These are phyloP conservation scores for Sclerodermus sp. DNA, from an alignment of 2,888 invertebrate species.

Conservation along the genomic window DNA sequence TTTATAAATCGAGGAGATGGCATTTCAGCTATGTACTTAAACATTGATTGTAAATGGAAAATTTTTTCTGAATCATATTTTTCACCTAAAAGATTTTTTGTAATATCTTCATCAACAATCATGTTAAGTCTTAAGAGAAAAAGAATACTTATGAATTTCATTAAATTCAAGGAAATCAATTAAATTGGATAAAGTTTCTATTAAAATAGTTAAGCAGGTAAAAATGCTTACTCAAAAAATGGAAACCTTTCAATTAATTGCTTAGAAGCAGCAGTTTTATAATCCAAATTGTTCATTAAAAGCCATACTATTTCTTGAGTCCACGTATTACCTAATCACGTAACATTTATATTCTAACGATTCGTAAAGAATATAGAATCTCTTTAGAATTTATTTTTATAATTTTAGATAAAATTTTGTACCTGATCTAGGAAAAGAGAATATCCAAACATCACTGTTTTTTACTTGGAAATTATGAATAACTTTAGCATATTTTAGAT, in stretches of 20 bases:
- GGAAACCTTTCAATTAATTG: background rate
- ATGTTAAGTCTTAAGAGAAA: too few relatives aligned
- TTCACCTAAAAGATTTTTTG: background rate
- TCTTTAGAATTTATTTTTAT: background rate
- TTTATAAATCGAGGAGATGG: slow-evolving; percentile 65
- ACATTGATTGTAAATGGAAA: too few relatives aligned
- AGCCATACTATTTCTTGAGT: slow-evolving; percentile 79
- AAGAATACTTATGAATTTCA: too few relatives aligned
- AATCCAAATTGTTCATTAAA: slow-evolving; percentile 71
- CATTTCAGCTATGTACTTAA: slow-evolving; percentile 43
- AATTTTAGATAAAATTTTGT: slow-evolving; percentile 18
- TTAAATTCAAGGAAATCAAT: too few relatives aligned
- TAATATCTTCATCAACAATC: too few relatives aligned
- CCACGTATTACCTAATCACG: slow-evolving; percentile 52
- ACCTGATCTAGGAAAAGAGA: slow-evolving; percentile 77
- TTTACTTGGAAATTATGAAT: slow-evolving; percentile 69
- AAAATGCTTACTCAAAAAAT: slow-evolving; percentile 1
- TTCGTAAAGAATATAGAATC: background rate
- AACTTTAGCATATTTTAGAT: background rate
- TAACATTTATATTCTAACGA: too few relatives aligned
- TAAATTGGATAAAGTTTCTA: too few relatives aligned
- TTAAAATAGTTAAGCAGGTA: too few relatives aligned
- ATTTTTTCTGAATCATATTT: background rate
- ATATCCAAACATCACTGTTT: slow-evolving; percentile 70
- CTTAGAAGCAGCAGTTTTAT: slow-evolving; percentile 61